Evolutionary conservation across 1,140 invertebrate genomes (phyloP), one percentile per base, ranked within the genome.

Genomic region (Brachionus paranguensis): DNA sequence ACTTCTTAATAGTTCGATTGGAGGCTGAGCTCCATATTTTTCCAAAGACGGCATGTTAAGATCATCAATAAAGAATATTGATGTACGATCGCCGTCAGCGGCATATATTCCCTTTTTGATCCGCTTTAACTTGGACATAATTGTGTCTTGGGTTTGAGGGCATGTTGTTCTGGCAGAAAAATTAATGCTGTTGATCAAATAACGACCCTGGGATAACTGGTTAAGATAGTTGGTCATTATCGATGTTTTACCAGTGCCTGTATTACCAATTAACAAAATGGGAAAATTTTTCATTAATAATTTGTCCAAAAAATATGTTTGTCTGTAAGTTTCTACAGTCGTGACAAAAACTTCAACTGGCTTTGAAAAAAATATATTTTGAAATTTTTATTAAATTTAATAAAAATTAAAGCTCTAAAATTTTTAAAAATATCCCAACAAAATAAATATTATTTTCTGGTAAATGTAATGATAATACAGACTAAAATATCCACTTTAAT

Each of bases 11-110:
- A 89, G 86, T 72, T 90, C 89, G 76, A 89, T 89, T 10, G 89
- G 88, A 8, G 89, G 89, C 78, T 89, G 89, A 33, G 88, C 88
- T 29, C 89, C 89, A 85, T 89, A 89, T 72, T 87, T 89, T 83
- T 90, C 89, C 81, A 88, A 88, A 14, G 88, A 88, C 53, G 89
- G 89, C 89, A 90, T 90, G 84, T 89, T 89, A 5, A 90, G 84
- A 78, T 90, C 89, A 87, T 90, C 89, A 20, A 90, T 88, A 87
- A 90, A 90, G 8, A 89, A 87, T 70, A 87, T 86, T 47, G 88
- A 83, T 68, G 87, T 87, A 83, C 88, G 88, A 27, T 88, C 88
- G 14, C 84, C 55, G 4, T 86, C 74, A 6, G 89, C 89, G 0
- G 88, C 89, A 87, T 87, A 89, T 0, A 88, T 76, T 50, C 88